Evolutionary conservation across 2,113 vertebrate species (phyloP).

Genomic region (Microtus oregoni): DNA sequence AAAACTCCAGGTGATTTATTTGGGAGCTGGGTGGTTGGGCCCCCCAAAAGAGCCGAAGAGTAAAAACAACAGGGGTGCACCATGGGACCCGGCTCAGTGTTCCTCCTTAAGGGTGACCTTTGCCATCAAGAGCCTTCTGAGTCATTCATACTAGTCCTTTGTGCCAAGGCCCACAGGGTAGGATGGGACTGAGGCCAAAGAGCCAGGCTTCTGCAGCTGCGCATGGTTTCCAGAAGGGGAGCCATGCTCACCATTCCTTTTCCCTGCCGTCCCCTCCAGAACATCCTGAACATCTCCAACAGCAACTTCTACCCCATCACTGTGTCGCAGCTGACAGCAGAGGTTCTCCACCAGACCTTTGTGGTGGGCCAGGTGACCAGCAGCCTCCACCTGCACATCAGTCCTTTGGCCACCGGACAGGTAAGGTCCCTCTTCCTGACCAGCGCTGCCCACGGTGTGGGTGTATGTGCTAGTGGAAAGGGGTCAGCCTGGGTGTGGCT

Average conservation of each 20-base stretch:
- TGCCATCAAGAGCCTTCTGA: neutral
- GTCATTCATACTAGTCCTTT: neutral
- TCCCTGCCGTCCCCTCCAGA: conserved; percentile 83
- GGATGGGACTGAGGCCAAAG: neutral
- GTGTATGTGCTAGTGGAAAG: neutral
- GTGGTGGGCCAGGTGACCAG: conserved; percentile 87
- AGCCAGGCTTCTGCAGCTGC: neutral
- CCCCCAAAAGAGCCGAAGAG: neutral
- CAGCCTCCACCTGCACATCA: conserved; percentile 83
- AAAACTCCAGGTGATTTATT: neutral
- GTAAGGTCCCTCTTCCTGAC: conserved; percentile 79
- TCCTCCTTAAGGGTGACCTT: neutral
- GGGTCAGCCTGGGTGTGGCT: neutral
- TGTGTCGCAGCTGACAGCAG: conserved; percentile 85
- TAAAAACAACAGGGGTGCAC: fast-evolving
- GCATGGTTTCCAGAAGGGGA: neutral
- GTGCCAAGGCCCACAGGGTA: neutral
- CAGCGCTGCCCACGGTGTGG: neutral
- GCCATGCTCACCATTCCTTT: neutral
- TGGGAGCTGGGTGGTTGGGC: neutral
- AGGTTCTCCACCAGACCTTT: conserved; percentile 85
- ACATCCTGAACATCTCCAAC: conserved; percentile 91
- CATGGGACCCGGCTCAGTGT: neutral
- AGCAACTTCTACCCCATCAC: conserved; percentile 89
- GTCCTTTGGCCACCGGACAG: conserved; percentile 82